Conservation (phyloP, 2,797 vertebrate species). For the Lophius americanus region DNA sequence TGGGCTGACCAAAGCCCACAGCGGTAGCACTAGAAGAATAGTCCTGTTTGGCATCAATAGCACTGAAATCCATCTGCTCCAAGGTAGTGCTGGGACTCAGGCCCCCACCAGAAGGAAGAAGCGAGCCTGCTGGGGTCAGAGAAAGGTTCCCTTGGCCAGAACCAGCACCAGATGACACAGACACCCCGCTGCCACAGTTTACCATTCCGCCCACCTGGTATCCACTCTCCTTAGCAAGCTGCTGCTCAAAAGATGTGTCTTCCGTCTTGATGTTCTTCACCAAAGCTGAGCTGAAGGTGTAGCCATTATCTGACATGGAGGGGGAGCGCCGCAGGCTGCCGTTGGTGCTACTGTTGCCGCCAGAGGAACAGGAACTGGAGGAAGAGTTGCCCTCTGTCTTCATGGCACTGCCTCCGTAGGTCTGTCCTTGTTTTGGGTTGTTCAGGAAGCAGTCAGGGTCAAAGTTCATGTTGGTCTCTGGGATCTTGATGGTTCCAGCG, state of each 20-base stretch:
- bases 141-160: constrained; percentile 86
- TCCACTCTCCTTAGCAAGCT: constrained; percentile 91
- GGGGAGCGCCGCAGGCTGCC: constrained; percentile 81
- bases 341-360: constrained; percentile 69
- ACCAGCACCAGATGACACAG: constrained; percentile 82
- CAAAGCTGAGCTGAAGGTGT: constrained; percentile 87
- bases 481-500: constrained; percentile 89
- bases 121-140: constrained; percentile 87
- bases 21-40: constrained; percentile 80
- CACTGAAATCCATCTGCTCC: constrained; percentile 99
- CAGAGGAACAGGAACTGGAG: constrained; percentile 84
- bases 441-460: constrained; percentile 99
- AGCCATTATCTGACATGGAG: constrained; percentile 78
- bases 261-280: constrained; percentile 97
- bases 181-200: constrained; percentile 77
- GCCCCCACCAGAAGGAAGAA: constrained; percentile 95
- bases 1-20: constrained; percentile 88
- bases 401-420: constrained; percentile 94
- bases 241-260: constrained; percentile 98
- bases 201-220: constrained; percentile 83
- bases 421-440: constrained; percentile 99
- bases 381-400: constrained; percentile 89
- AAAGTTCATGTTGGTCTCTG: constrained; percentile 97
- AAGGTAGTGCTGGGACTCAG: constrained; percentile 98
- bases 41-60: constrained; percentile 97